Conservation (phyloP, 2,888 invertebrate genomes). For the Salticus scenicus region DNA sequence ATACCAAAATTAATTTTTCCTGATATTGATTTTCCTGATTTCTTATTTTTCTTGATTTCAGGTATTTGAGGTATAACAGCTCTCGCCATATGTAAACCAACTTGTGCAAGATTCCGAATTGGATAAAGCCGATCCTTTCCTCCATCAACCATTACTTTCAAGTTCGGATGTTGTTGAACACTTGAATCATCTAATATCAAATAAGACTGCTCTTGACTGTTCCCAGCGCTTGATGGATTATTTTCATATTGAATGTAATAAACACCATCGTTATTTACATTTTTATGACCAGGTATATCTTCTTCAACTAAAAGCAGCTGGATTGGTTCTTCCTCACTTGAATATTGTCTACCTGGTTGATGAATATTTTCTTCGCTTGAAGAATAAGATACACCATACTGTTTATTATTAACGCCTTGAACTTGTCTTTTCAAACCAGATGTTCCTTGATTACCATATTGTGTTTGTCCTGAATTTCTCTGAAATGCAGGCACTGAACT, state of each 20-base stretch:
- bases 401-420: neutral
- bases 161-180: conserved; percentile 11
- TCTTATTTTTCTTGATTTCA: neutral
- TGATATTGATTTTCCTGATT: conserved; percentile 17
- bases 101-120: conserved; percentile 21
- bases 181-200: neutral
- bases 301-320: conserved; percentile 4
- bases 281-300: neutral
- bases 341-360: neutral
- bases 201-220: neutral
- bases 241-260: neutral
- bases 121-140: conserved; percentile 29
- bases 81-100: conserved; percentile 35
- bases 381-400: neutral
- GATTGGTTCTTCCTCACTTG: neutral
- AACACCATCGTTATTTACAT: neutral
- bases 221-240: neutral
- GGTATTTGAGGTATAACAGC: conserved; percentile 14
- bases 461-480: neutral
- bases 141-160: conserved; percentile 23
- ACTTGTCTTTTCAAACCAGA: neutral
- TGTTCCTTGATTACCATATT: neutral
- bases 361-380: neutral
- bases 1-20: conserved; percentile 48
- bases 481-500: neutral